These are phyloP conservation scores for Misgurnus mizolepis DNA, from an alignment of 2,113 vertebrate genomes.

Conservation along the genomic window DNA sequence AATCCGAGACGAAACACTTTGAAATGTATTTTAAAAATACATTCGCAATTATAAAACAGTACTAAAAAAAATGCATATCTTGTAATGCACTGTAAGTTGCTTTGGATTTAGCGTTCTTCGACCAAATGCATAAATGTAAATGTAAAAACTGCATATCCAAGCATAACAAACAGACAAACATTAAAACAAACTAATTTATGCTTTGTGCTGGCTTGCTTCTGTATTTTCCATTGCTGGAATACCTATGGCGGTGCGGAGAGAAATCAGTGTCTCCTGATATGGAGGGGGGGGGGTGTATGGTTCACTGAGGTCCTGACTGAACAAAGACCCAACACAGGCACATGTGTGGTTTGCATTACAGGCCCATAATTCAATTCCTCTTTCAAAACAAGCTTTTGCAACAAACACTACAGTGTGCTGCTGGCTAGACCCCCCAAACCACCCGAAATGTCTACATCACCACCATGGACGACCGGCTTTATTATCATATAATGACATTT, in stretches of 20 bases:
- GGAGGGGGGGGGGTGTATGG: slow-evolving; percentile 11
- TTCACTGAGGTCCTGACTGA: slow-evolving; percentile 54
- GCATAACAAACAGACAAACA: slow-evolving; percentile 36
- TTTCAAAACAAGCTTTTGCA: slow-evolving; percentile 57
- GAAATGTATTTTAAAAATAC: too few species aligned
- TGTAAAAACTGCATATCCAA: not conserved
- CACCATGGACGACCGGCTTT: slow-evolving; percentile 33
- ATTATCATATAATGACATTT: slow-evolving; percentile 51
- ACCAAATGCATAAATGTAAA: too few species aligned
- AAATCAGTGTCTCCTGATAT: slow-evolving; percentile 43
- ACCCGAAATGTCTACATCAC: slow-evolving; percentile 16
- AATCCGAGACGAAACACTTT: too few species aligned
- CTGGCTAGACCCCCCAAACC: slow-evolving; percentile 36
- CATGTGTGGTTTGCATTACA: slow-evolving; percentile 61
- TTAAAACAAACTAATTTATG: not conserved
- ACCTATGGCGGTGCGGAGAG: slow-evolving; percentile 29
- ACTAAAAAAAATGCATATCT: too few species aligned
- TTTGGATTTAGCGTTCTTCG: too few species aligned
- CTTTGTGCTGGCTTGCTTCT: slow-evolving; percentile 9
- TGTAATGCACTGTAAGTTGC: too few species aligned
- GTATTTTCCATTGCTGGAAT: slow-evolving; percentile 20
- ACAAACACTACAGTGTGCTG: slow-evolving; percentile 52
- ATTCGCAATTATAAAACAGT: too few species aligned
- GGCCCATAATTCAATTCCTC: slow-evolving; percentile 66
- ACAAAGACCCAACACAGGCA: slow-evolving; percentile 57